phyloP scores from a whole-genome alignment of 2,888 invertebrate species.

The Amiota minor region DNA sequence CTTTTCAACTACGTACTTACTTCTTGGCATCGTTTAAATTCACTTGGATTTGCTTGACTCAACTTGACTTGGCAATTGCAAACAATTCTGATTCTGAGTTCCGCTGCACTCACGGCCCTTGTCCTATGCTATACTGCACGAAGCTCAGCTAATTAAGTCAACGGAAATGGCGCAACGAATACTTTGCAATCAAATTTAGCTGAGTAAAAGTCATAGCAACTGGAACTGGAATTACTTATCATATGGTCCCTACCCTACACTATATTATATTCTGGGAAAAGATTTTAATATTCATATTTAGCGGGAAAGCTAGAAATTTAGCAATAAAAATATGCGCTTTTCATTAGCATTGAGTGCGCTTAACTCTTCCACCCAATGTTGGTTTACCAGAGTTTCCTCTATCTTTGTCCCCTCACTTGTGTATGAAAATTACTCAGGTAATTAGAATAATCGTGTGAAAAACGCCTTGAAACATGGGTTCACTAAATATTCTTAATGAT shows the following conservation, averaged over 20 bases:
- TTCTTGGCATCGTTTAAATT: neutral
- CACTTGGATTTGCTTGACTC: no score
- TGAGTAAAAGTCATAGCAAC: neutral
- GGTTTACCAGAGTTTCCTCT: neutral
- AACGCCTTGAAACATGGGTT: constrained; percentile 32
- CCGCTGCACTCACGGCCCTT: neutral
- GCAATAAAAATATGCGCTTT: constrained; percentile 55
- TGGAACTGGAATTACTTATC: neutral
- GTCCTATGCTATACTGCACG: neutral
- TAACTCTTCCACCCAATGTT: neutral
- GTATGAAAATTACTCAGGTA: constrained; percentile 42
- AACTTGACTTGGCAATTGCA: constrained; percentile 10
- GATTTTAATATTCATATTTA: constrained; percentile 32
- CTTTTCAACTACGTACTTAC: no score
- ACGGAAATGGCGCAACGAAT: constrained; percentile 57
- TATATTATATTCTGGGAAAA: constrained; percentile 3
- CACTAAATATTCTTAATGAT: no score
- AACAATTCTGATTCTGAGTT: neutral
- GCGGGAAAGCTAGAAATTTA: constrained; percentile 49
- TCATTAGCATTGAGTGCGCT: neutral
- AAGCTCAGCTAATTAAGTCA: constrained; percentile 58
- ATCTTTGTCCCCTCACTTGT: neutral
- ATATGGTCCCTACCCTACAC: no score
- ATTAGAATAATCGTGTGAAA: constrained; percentile 49
- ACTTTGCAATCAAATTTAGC: constrained; percentile 55